Conservation (phyloP, 2,113 vertebrate genomes). For the Tupaia chinensis region DNA sequence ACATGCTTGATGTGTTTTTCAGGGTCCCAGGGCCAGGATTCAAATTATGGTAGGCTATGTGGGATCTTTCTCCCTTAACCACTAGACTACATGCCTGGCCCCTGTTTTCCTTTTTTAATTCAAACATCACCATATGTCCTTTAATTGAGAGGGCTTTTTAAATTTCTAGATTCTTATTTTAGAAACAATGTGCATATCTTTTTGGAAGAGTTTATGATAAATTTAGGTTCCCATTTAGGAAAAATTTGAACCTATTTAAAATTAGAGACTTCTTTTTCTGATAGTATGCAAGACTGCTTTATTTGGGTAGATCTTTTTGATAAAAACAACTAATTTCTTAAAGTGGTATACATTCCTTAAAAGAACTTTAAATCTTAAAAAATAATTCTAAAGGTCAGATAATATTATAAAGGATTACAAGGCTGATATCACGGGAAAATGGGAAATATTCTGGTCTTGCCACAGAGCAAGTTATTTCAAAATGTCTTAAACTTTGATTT, state of each 20-base stretch:
- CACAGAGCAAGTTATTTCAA: neutral
- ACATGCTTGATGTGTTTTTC: too few species aligned
- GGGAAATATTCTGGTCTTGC: neutral
- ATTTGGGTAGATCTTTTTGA: neutral
- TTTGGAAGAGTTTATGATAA: slow-evolving; percentile 22
- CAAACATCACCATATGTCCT: neutral
- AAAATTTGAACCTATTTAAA: neutral
- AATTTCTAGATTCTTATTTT: slow-evolving; percentile 34
- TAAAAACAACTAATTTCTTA: slow-evolving; percentile 15
- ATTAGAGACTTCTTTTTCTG: neutral
- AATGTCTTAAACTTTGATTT: neutral
- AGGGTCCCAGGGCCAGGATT: too few species aligned
- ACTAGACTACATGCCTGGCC: too few species aligned
- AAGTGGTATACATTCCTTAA: slow-evolving; percentile 15
- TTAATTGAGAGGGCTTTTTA: neutral
- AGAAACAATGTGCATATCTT: neutral
- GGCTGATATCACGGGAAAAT: neutral
- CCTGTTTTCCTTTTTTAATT: neutral
- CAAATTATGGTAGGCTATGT: too few species aligned
- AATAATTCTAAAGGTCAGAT: neutral
- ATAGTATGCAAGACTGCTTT: neutral
- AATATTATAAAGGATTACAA: neutral
- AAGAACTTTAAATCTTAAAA: neutral
- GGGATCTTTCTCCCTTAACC: too few species aligned
- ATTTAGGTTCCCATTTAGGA: slow-evolving; percentile 23